Percentiles rank a stretch among this genome's conserved stretches.
phyloP scores from a whole-genome alignment of 2,888 invertebrate genomes.

The Scaeva pyrastri region DNA sequence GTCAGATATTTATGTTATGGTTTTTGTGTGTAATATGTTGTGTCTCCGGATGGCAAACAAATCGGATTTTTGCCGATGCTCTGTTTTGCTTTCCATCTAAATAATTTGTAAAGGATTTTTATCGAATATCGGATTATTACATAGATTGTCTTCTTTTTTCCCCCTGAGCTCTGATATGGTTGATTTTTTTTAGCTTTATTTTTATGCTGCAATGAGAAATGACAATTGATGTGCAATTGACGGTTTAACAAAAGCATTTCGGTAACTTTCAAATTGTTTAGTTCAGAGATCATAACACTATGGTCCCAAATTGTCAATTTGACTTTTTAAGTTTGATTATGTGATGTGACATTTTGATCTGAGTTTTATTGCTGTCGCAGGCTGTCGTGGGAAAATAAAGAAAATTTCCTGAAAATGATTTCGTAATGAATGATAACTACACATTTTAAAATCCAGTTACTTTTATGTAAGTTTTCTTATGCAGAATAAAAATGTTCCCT shows the following conservation, averaged over 20 bases:
- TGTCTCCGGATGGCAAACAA: constrained; percentile 56
- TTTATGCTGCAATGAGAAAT: constrained; percentile 16
- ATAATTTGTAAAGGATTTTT: constrained; percentile 74
- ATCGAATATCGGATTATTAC: constrained; percentile 46
- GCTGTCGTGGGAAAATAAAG: neutral
- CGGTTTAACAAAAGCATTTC: constrained; percentile 16
- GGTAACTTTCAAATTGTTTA: constrained; percentile 18
- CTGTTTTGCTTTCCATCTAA: constrained; percentile 55
- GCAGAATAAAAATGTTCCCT: too few relatives aligned
- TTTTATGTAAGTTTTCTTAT: too few relatives aligned
- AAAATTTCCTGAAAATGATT: neutral
- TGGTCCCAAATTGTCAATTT: neutral
- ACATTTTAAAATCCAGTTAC: too few relatives aligned
- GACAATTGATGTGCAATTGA: constrained; percentile 44
- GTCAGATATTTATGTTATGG: constrained; percentile 70
- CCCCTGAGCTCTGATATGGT: neutral
- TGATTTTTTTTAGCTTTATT: neutral
- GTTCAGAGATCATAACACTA: constrained; percentile 22
- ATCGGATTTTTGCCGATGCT: constrained; percentile 35
- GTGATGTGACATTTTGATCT: constrained; percentile 29
- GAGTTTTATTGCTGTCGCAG: neutral
- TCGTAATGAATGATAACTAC: neutral
- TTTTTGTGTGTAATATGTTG: constrained; percentile 71
- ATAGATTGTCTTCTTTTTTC: constrained; percentile 2
- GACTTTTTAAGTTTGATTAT: neutral